Evolutionary conservation across 2,888 invertebrate species (phyloP).

Genomic region (Morpho deidamia): DNA sequence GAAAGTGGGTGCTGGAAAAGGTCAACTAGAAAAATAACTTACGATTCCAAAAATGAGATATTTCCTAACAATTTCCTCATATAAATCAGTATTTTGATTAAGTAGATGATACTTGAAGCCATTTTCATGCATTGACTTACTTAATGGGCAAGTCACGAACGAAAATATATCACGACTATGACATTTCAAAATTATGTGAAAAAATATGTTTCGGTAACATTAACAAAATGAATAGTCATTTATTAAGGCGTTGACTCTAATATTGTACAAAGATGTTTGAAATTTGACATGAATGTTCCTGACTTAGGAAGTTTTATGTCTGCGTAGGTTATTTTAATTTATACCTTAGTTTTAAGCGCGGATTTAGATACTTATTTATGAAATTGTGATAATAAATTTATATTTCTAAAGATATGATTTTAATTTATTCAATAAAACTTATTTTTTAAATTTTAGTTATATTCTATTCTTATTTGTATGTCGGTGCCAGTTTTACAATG

Average conservation of each 20-base stretch:
- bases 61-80: slow-evolving; percentile 36
- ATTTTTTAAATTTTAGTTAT: background rate
- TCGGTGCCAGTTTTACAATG: too few relatives aligned
- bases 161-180: slow-evolving; percentile 48
- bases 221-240: slow-evolving; percentile 5
- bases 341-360: slow-evolving; percentile 57
- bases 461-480: background rate
- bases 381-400: slow-evolving; percentile 76
- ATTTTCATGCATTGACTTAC: slow-evolving; percentile 19
- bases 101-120: slow-evolving; percentile 38
- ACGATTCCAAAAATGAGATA: slow-evolving; percentile 27
- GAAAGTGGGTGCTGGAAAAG: slow-evolving; percentile 70
- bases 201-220: slow-evolving; percentile 12
- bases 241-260: slow-evolving; percentile 1
- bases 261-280: slow-evolving; percentile 40
- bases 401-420: slow-evolving; percentile 34
- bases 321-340: slow-evolving; percentile 61
- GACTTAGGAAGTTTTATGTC: slow-evolving; percentile 38
- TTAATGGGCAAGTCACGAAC: slow-evolving; percentile 36
- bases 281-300: slow-evolving; percentile 29
- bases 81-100: slow-evolving; percentile 64
- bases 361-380: slow-evolving; percentile 69
- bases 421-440: slow-evolving; percentile 14
- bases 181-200: slow-evolving; percentile 42
- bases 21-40: slow-evolving; percentile 43